Evolutionary conservation across 2,113 vertebrate genomes (phyloP), one percentile per base, ranked within the genome.

Genomic region (Chamaetylas fuelleborni): DNA sequence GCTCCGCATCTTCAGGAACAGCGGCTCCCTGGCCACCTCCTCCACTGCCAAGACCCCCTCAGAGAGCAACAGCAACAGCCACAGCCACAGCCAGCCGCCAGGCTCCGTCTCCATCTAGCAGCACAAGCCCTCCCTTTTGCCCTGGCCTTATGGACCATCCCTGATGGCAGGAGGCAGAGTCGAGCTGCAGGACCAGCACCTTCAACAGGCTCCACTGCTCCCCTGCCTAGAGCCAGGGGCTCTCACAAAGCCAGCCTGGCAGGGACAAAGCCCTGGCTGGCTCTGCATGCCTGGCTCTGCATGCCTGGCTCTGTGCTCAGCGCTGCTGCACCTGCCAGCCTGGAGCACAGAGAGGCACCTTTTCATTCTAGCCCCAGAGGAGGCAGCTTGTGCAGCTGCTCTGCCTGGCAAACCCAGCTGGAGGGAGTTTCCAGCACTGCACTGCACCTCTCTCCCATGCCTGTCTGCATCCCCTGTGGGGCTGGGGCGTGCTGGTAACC

Each of bases 21-120:
- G 97, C 5, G 96, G 97, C 25, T 97, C 97, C 0, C 74, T 96
- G n/a, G 95, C 97, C 15, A 91, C 93, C 13, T 89, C 96, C 17
- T 97, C 97, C 48, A 97, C 97, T 29, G 97, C 96, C 85, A 97
- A 97, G 91, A 97, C 95, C 61, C 95, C 96, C 33, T 98, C 98
- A 0, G 98, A 98, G 86, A 98, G 97, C 86, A 98, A 97, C 81
- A 98, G 98, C 93, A 98, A 98, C 96, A 98, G 98, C 80, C 97
- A 98, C 96, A 98, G 98, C 80, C 97, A 95, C 96, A 98, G 98
- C 80, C 97, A 95, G 78, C 62, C 73, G 0, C 79, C 54, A 0
- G 94, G 87, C 74, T 95, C 95, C 1, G 4, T 34, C 51, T 96
- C 95, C 5, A 91, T 86, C 48, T 93, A 74, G 91, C 2, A 1